Evolutionary conservation across 2,888 invertebrate species (phyloP).

Genomic region (Orchesella flavescens): DNA sequence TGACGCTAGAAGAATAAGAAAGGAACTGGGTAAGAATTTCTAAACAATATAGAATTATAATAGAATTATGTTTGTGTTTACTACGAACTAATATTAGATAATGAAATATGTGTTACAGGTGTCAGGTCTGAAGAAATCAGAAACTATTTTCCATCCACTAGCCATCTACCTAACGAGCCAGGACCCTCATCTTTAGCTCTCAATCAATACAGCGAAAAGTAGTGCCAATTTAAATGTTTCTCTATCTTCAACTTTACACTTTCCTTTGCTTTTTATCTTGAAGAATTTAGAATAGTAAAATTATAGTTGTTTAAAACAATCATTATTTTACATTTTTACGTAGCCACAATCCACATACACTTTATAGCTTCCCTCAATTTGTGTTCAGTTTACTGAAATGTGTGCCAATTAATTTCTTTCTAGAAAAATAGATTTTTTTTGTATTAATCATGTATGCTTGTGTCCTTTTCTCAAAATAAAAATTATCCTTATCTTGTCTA

Average conservation of each 20-base stretch:
- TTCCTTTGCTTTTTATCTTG: not conserved
- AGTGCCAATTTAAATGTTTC: slow-evolving; percentile 26
- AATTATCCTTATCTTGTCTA: too few species aligned
- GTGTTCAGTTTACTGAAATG: too few species aligned
- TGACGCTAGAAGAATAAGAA: slow-evolving; percentile 62
- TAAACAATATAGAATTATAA: too few species aligned
- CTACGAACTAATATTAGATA: too few species aligned
- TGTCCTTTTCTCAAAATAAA: not conserved
- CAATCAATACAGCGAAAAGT: slow-evolving; percentile 44
- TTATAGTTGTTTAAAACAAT: too few species aligned
- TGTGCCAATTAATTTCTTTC: too few species aligned
- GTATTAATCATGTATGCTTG: not conserved
- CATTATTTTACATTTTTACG: too few species aligned
- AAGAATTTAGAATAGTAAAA: too few species aligned
- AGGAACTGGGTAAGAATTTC: slow-evolving; percentile 60
- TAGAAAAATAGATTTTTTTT: too few species aligned
- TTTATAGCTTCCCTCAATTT: too few species aligned
- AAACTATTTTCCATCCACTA: slow-evolving; percentile 48
- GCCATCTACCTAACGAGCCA: slow-evolving; percentile 27
- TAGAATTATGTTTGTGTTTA: not conserved
- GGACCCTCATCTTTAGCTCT: slow-evolving; percentile 26
- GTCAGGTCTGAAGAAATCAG: slow-evolving; percentile 56
- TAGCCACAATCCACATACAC: too few species aligned
- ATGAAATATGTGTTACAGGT: slow-evolving; percentile 46
- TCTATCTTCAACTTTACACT: too few species aligned